Evolutionary conservation across 1,140 invertebrate genomes (phyloP).

Genomic region (Cherax destructor): DNA sequence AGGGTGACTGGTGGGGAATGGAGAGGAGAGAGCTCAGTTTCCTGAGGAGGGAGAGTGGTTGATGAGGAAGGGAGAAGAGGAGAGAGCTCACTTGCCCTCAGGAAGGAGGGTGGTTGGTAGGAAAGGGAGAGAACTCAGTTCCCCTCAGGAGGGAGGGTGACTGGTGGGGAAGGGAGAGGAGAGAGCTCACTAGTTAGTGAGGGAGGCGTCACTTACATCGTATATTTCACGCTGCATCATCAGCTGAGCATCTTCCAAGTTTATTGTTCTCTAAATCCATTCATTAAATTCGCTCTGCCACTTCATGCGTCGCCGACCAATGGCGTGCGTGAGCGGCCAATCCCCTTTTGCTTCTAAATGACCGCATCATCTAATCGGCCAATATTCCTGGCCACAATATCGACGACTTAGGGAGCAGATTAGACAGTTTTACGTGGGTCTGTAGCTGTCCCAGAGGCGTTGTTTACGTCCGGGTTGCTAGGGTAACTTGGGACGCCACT

Average conservation of each 20-base stretch:
- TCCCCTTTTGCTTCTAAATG: conserved; percentile 46
- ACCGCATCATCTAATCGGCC: conserved; percentile 53
- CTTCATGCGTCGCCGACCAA: conserved; percentile 35
- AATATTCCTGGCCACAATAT: conserved; percentile 40
- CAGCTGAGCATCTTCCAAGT: not conserved
- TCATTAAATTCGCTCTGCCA: conserved; percentile 40
- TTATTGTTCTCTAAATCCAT: conserved; percentile 18
- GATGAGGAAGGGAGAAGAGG: not conserved
- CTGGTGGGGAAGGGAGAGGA: too few species aligned
- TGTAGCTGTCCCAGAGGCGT: not conserved
- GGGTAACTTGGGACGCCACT: not conserved
- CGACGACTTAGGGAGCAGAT: conserved; percentile 27
- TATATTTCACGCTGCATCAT: not conserved
- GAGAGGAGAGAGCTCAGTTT: too few species aligned
- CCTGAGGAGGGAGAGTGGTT: not conserved
- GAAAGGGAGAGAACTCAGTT: too few species aligned
- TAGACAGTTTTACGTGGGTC: not conserved
- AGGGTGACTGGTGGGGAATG: too few species aligned
- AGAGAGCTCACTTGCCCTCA: too few species aligned
- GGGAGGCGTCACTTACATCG: too few species aligned
- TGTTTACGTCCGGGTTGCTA: conserved; percentile 3
- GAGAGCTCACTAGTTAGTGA: too few species aligned
- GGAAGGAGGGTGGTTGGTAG: too few species aligned
- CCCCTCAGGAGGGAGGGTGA: too few species aligned
- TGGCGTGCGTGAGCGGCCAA: conserved; percentile 30